A percentile compares a stretch with the other conserved stretches of the same genome.
phyloP scores from a whole-genome alignment of 1,140 invertebrate species.

The Plutomurus gul region DNA sequence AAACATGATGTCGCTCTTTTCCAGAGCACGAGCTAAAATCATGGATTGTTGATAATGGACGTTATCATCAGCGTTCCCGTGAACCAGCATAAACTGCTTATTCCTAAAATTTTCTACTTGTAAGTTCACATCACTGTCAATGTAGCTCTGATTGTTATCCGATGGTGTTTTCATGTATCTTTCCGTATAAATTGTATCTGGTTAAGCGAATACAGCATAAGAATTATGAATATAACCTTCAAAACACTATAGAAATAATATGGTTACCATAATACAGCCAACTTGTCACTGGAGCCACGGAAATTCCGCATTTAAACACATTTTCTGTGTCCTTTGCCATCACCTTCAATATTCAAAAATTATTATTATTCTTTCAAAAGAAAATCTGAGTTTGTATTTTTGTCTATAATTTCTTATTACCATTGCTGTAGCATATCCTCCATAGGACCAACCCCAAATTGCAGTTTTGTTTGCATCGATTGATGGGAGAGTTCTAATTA shows the following conservation, averaged over 20 bases:
- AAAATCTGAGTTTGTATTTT: neutral
- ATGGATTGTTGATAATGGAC: slow-evolving; percentile 94
- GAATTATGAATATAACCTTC: neutral
- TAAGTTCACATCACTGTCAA: slow-evolving; percentile 69
- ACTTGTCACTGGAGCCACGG: slow-evolving; percentile 89
- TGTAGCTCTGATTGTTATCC: slow-evolving; percentile 78
- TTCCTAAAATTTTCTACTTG: slow-evolving; percentile 70
- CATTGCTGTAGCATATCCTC: slow-evolving; percentile 57
- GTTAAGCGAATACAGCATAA: neutral
- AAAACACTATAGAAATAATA: neutral
- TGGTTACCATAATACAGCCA: slow-evolving; percentile 89
- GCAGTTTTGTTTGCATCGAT: slow-evolving; percentile 74
- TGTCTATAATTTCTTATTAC: neutral
- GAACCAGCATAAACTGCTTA: slow-evolving; percentile 82
- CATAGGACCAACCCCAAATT: slow-evolving; percentile 87
- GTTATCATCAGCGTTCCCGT: slow-evolving; percentile 89
- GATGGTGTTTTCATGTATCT: slow-evolving; percentile 80
- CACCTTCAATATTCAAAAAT: neutral
- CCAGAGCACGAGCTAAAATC: slow-evolving; percentile 81
- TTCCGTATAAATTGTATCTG: slow-evolving; percentile 94
- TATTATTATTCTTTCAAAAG: neutral
- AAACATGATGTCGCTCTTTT: slow-evolving; percentile 80
- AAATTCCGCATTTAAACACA: slow-evolving; percentile 87
- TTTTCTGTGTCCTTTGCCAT: slow-evolving; percentile 70
- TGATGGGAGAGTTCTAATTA: slow-evolving; percentile 64